phyloP scores from a whole-genome alignment of 2,797 vertebrate genomes.

The Gymnoscopelus braueri region DNA sequence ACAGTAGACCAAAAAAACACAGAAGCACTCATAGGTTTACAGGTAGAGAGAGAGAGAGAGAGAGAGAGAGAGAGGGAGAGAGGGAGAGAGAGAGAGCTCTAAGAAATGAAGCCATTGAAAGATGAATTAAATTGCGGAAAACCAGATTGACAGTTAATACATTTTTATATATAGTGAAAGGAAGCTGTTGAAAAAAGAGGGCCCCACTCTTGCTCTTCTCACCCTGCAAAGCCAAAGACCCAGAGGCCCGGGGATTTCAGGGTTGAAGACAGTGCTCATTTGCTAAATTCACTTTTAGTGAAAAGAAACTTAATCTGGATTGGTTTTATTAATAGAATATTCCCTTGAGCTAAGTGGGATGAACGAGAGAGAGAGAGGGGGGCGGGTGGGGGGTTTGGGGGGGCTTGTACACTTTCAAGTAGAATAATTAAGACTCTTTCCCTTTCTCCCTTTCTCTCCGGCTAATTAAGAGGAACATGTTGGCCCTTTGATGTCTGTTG shows the following conservation, averaged over 20 bases:
- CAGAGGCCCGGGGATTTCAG: conserved; percentile 17
- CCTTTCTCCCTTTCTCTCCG: conserved; percentile 37
- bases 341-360: conserved; percentile 41
- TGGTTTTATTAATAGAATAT: conserved; percentile 73
- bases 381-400: conserved; percentile 1
- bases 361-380: background rate
- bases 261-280: conserved; percentile 55
- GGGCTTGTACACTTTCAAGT: conserved; percentile 62
- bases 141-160: too few relatives aligned
- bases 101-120: background rate
- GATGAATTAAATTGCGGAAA: too few relatives aligned
- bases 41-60: conserved; percentile 5
- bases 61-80: background rate
- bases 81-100: conserved; percentile 2
- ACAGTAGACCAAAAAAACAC: conserved; percentile 17
- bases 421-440: conserved; percentile 66
- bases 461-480: conserved; percentile 65
- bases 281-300: conserved; percentile 63
- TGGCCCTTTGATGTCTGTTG: conserved; percentile 48
- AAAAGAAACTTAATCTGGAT: conserved; percentile 70
- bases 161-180: too few relatives aligned
- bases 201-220: conserved; percentile 11
- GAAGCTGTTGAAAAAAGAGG: conserved; percentile 1
- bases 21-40: background rate
- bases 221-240: conserved; percentile 27